These are phyloP conservation scores for Zoanthus gigantus DNA, from an alignment of 92 coral and sea anemone species.

Conservation along the genomic window DNA sequence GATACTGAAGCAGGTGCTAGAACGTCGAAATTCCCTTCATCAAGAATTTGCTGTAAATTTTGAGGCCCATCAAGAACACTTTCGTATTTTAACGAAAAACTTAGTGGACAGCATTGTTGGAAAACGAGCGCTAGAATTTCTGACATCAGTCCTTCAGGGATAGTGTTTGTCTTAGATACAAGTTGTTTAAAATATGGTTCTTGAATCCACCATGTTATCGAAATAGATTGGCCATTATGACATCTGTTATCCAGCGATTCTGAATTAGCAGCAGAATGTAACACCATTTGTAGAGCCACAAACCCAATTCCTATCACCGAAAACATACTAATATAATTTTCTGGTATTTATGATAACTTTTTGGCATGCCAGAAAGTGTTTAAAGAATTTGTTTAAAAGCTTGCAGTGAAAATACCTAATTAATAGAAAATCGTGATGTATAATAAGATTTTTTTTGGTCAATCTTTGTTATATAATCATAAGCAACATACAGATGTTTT, in stretches of 20 bases:
- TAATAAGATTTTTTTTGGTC: too few species aligned
- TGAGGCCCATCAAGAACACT: constrained; percentile 62
- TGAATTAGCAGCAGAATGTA: background rate
- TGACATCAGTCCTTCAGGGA: constrained; percentile 70
- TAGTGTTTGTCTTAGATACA: background rate
- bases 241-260: constrained; percentile 56
- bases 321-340: background rate
- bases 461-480: too few species aligned
- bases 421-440: too few species aligned
- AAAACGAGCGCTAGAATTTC: constrained; percentile 53
- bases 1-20: constrained; percentile 68
- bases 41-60: constrained; percentile 57
- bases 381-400: background rate
- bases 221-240: constrained; percentile 38
- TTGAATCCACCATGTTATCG: constrained; percentile 73
- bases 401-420: background rate
- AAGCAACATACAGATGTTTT: background rate
- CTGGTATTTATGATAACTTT: background rate
- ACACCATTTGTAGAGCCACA: constrained; percentile 28
- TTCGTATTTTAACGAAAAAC: constrained; percentile 53
- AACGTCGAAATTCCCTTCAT: constrained; percentile 64
- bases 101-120: constrained; percentile 61
- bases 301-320: background rate
- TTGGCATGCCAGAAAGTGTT: background rate
- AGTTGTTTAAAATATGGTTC: constrained; percentile 71